These are phyloP conservation scores for Ditylenchus weischeri DNA, from an alignment of 2,888 invertebrate genomes.

Conservation along the genomic window DNA sequence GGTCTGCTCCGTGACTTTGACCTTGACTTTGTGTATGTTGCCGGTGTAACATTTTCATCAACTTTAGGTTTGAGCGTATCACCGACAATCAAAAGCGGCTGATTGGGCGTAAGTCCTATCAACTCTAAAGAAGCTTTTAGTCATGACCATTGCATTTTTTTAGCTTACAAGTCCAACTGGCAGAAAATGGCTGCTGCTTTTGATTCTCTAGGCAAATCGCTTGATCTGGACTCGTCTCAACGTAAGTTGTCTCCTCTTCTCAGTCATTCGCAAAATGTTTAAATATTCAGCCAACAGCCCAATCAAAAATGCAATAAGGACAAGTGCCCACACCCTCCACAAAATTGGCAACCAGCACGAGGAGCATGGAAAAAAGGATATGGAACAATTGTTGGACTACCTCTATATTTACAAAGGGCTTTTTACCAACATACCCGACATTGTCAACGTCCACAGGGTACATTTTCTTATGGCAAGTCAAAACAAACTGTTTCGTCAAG, in stretches of 20 bases:
- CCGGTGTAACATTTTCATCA: too few relatives aligned
- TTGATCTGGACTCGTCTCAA: slow-evolving; percentile 69
- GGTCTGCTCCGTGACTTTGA: too few relatives aligned
- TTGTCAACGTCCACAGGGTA: slow-evolving; percentile 81
- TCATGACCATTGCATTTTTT: slow-evolving; percentile 6
- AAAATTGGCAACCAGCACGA: slow-evolving; percentile 83
- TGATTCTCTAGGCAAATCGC: slow-evolving; percentile 76
- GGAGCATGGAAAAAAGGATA: slow-evolving; percentile 76
- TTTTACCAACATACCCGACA: slow-evolving; percentile 83
- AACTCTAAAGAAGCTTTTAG: too few relatives aligned
- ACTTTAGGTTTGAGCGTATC: slow-evolving; percentile 66
- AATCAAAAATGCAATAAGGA: slow-evolving; percentile 69
- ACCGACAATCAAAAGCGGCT: slow-evolving; percentile 82
- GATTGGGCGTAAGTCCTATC: slow-evolving; percentile 66
- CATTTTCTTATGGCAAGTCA: slow-evolving; percentile 18
- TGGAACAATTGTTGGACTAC: slow-evolving; percentile 84
- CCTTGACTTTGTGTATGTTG: too few relatives aligned
- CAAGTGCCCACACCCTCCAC: slow-evolving; percentile 83
- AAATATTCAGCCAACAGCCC: slow-evolving; percentile 17
- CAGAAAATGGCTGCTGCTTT: slow-evolving; percentile 84
- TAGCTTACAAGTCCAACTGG: slow-evolving; percentile 79
- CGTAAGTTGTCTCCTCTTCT: slow-evolving; percentile 25
- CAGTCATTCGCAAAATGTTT: neutral
- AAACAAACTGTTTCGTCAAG: neutral
- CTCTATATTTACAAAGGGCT: slow-evolving; percentile 91